A percentile compares a stretch with the other conserved stretches of the same genome.
Conservation (phyloP, 1,140 invertebrate genomes). For the Drosophila lacteicornis region DNA sequence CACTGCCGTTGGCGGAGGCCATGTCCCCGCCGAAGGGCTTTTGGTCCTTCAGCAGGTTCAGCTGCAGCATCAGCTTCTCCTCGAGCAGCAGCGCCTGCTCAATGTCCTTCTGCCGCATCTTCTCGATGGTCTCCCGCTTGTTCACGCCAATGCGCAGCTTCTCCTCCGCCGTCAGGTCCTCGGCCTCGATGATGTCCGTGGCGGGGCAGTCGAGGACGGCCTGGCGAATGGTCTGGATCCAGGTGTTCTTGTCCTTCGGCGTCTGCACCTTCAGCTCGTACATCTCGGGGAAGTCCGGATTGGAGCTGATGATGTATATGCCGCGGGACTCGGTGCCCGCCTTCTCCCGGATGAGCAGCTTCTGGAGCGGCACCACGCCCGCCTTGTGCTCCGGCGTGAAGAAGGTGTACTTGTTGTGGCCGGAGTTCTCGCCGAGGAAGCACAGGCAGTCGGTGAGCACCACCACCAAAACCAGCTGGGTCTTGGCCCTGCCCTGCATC, state of each 20-base stretch:
- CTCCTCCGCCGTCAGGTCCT: conserved; percentile 89
- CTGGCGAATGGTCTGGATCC: conserved; percentile 94
- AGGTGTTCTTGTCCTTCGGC: conserved; percentile 94
- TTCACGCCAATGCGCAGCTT: conserved; percentile 90
- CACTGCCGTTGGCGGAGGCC: conserved; percentile 46
- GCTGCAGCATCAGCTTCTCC: conserved; percentile 94
- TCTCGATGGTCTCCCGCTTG: conserved; percentile 89
- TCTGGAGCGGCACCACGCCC: conserved; percentile 95
- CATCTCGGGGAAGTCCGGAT: conserved; percentile 96
- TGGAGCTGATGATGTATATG: conserved; percentile 95
- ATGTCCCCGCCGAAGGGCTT: conserved; percentile 55
- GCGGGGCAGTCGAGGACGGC: conserved; percentile 90
- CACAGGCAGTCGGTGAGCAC: conserved; percentile 96
- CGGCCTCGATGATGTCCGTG: conserved; percentile 87
- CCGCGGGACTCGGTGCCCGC: conserved; percentile 93
- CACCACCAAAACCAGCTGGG: conserved; percentile 93
- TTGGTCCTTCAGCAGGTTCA: conserved; percentile 89
- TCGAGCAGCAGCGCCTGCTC: conserved; percentile 94
- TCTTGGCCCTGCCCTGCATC: conserved; percentile 93
- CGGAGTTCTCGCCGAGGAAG: conserved; percentile 94
- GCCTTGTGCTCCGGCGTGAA: conserved; percentile 95
- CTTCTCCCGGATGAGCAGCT: conserved; percentile 96
- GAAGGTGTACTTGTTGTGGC: conserved; percentile 92
- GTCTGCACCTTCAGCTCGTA: conserved; percentile 96
- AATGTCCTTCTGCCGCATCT: conserved; percentile 93